Percentiles rank a stretch among this genome's conserved stretches.
Evolutionary conservation across 2,797 vertebrate genomes (phyloP).

Genomic region (Poecile montanus): DNA sequence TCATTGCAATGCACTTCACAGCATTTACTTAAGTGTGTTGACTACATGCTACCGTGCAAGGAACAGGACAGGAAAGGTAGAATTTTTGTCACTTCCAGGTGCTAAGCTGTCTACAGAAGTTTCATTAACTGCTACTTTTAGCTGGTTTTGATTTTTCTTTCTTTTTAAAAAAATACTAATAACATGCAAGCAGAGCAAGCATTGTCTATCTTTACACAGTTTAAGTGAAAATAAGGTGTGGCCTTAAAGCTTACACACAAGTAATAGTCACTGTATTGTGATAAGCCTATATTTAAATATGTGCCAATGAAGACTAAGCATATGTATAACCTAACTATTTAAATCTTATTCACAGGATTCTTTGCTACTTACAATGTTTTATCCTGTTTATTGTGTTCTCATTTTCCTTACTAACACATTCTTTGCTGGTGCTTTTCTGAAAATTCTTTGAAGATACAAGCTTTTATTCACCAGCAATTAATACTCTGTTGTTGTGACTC

Average conservation of each 20-base stretch:
- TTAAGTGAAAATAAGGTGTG: background rate
- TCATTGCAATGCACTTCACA: background rate
- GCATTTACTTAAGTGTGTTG: background rate
- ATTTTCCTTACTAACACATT: background rate
- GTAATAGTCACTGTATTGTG: background rate
- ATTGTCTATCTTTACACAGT: background rate
- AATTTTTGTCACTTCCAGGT: background rate
- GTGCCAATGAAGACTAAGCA: background rate
- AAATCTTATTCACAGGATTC: background rate
- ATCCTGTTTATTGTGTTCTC: background rate
- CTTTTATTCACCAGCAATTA: background rate
- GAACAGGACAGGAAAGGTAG: background rate
- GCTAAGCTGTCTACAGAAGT: background rate
- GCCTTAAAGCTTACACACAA: background rate
- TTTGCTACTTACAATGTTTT: background rate
- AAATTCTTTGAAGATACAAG: background rate
- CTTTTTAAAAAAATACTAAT: background rate
- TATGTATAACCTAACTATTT: background rate
- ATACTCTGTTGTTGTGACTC: background rate
- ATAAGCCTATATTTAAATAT: background rate
- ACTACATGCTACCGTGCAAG: background rate
- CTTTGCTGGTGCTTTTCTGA: background rate
- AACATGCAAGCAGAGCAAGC: background rate
- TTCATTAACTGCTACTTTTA: background rate
- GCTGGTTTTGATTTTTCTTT: background rate